Conservation (phyloP, 2,888 invertebrate genomes). For the Zygogramma bicolorata region DNA sequence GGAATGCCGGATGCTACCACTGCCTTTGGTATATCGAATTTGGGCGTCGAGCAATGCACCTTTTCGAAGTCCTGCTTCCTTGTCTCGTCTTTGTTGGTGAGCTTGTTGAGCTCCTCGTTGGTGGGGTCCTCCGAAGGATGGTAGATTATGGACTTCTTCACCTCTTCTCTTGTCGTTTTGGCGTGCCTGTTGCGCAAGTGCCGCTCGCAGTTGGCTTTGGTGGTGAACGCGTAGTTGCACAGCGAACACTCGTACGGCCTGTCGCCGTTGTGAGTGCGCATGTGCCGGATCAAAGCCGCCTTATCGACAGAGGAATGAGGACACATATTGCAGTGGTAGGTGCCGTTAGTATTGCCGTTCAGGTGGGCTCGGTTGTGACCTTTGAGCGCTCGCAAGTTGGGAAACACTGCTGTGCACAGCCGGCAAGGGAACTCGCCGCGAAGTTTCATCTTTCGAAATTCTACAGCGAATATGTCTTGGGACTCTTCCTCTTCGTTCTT, state of each 20-base stretch:
- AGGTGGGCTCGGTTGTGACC: slow-evolving; percentile 91
- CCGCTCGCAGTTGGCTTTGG: slow-evolving; percentile 96
- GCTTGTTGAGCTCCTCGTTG: slow-evolving; percentile 77
- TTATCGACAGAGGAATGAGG: slow-evolving; percentile 91
- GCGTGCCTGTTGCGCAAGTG: slow-evolving; percentile 93
- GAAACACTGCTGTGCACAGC: slow-evolving; percentile 88
- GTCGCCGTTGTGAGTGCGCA: slow-evolving; percentile 95
- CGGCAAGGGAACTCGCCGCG: slow-evolving; percentile 92
- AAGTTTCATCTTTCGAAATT: slow-evolving; percentile 89
- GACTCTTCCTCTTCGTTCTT: slow-evolving; percentile 77
- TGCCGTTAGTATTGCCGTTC: slow-evolving; percentile 79
- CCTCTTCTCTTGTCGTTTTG: slow-evolving; percentile 87
- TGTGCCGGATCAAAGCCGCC: slow-evolving; percentile 89
- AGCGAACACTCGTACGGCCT: slow-evolving; percentile 93
- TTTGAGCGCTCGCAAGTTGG: slow-evolving; percentile 89
- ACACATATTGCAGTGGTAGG: slow-evolving; percentile 94
- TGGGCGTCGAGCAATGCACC: slow-evolving; percentile 60
- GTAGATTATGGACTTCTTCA: slow-evolving; percentile 88
- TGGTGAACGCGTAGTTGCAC: slow-evolving; percentile 97
- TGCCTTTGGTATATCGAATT: slow-evolving; percentile 44
- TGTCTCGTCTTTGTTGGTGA: slow-evolving; percentile 69
- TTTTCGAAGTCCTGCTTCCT: slow-evolving; percentile 66
- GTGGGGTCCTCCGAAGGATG: slow-evolving; percentile 89
- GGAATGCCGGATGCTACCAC: slow-evolving; percentile 44
- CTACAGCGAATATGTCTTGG: slow-evolving; percentile 86